These are phyloP conservation scores for Tromatobia lineatoria DNA, from an alignment of 2,888 invertebrate genomes.

Conservation along the genomic window DNA sequence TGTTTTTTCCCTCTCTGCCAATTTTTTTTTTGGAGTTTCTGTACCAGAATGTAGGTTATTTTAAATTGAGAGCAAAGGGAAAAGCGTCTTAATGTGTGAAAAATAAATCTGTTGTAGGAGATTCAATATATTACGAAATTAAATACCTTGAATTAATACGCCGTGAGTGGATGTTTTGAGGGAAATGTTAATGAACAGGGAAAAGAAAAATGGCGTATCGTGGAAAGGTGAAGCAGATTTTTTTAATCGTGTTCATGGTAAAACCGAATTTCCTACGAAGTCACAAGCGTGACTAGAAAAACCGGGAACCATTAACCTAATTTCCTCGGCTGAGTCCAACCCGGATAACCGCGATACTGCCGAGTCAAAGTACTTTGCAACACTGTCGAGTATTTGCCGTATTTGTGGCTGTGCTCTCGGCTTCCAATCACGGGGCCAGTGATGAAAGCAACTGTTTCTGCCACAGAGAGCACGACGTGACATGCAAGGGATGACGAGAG, in stretches of 20 bases:
- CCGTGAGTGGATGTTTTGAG: neutral
- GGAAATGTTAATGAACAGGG: neutral
- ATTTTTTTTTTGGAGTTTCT: too few species aligned
- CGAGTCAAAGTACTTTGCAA: constrained; percentile 23
- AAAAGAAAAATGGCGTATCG: constrained; percentile 1
- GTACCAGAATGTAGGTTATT: too few species aligned
- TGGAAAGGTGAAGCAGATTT: constrained; percentile 1
- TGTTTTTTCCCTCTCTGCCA: too few species aligned
- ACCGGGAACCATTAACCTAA: constrained; percentile 63
- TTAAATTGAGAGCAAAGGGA: too few species aligned
- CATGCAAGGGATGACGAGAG: neutral
- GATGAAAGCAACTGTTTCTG: neutral
- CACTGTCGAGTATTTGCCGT: constrained; percentile 12
- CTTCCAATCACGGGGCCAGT: neutral
- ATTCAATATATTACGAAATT: too few species aligned
- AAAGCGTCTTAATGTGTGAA: too few species aligned
- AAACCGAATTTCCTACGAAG: constrained; percentile 37
- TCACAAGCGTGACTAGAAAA: constrained; percentile 60
- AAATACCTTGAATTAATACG: neutral
- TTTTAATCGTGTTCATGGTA: neutral
- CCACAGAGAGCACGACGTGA: neutral
- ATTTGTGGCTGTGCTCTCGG: neutral
- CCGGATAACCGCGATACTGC: constrained; percentile 3
- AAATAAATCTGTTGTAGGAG: neutral
- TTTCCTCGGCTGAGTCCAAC: constrained; percentile 30